Conservation (phyloP, 2,888 invertebrate genomes). For the Drosophila antonietae region DNA sequence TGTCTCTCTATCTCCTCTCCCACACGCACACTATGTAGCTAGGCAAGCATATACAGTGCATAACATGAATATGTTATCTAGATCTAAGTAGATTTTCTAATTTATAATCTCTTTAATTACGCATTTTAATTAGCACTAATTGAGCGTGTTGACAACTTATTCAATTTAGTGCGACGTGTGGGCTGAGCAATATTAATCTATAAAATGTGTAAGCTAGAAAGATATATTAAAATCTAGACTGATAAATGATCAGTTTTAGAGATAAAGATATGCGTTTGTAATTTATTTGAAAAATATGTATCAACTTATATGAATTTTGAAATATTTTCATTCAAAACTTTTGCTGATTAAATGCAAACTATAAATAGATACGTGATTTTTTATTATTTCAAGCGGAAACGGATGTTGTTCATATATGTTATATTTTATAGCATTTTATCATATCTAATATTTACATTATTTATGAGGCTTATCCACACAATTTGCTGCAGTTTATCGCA, state of each 20-base stretch:
- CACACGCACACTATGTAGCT: constrained; percentile 17
- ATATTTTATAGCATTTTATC: neutral
- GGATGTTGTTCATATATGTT: constrained; percentile 3
- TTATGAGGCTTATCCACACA: neutral
- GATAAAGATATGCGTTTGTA: neutral
- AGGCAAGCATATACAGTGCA: constrained; percentile 17
- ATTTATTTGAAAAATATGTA: too few relatives aligned
- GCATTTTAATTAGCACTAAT: constrained; percentile 38
- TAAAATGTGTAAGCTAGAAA: neutral
- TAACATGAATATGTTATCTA: constrained; percentile 17
- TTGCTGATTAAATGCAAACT: neutral
- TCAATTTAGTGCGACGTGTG: neutral
- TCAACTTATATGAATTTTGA: too few relatives aligned
- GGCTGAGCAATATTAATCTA: constrained; percentile 6
- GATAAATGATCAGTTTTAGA: neutral
- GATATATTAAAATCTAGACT: neutral
- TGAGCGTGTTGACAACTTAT: constrained; percentile 20
- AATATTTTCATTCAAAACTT: neutral
- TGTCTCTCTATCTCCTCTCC: neutral
- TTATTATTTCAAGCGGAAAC: constrained; percentile 1
- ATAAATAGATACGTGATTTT: neutral
- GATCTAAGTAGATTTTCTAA: constrained; percentile 35
- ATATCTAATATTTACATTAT: neutral
- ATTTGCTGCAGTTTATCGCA: neutral
- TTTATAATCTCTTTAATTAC: constrained; percentile 24